Base-by-base conservation (phyloP, 2,888 invertebrate species). In the Dicyrtoma fusca region DNA sequence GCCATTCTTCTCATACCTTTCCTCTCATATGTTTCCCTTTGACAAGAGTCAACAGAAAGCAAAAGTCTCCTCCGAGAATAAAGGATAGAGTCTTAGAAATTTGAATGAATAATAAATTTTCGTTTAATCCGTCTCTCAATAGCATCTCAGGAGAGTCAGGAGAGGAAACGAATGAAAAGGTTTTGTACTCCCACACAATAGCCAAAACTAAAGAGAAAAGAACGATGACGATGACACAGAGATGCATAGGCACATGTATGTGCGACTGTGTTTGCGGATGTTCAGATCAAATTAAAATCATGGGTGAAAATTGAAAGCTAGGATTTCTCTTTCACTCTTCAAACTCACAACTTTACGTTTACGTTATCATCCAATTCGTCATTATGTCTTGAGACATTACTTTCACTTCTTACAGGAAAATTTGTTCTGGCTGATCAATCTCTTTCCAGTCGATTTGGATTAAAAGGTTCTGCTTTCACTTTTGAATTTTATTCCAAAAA, bases 231-330 rank as follows among this genome's bases (percentile, higher is more conserved):
- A 66, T 49, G 53, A 66, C 53, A 66, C 42, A 53, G 53, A 55
- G 66, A 66, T 66, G 66, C 53, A 66, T 53, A 34, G 25, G 25
- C 34, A 66, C 53, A 34, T 23, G 25, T 10, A 63, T 19, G n/a
- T n/a, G n/a, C n/a, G n/a, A n/a, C n/a, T n/a, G n/a, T n/a, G n/a
- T n/a, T n/a, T n/a, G n/a, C n/a, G 66, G 66, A 66, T 66, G 49
- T 53, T 66, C 53, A 53, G 51, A 66, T 66, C 66, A 66, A 51
- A 66, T 53, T 66, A 51, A 53, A 53, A 66, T 19, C 57, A 25
- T 21, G 66, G 66, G 55, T 66, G 66, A 42, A 34, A 34, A 53
- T 19, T 53, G 53, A 66, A 53, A 55, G 55, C 49, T 14, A 66
- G 44, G 45, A 21, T 62, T 62, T 34, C 4, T 5, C 4, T 34